phyloP scores from a whole-genome alignment of 1,140 invertebrate species.

The Muscidifurax raptorellus region DNA sequence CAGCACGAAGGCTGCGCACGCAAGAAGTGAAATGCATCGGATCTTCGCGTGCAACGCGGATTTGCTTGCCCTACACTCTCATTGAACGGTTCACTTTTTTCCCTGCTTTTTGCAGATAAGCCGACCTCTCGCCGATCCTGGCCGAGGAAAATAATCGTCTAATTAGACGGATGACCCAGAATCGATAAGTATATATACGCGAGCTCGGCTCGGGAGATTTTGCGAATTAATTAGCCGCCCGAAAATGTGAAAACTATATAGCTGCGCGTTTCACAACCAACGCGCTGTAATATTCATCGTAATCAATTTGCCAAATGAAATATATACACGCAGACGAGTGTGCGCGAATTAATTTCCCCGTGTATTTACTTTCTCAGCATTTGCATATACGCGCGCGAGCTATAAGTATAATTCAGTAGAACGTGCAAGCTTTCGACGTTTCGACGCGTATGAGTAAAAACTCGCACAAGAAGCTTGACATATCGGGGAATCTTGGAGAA shows the following conservation, averaged over 20 bases:
- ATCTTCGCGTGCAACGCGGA: neutral
- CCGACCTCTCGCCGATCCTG: neutral
- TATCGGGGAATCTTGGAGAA: neutral
- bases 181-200: no score
- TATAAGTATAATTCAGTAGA: slow-evolving; percentile 4
- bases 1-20: neutral
- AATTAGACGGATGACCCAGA: slow-evolving; percentile 44
- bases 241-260: neutral
- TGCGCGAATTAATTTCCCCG: slow-evolving; percentile 3
- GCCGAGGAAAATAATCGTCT: neutral
- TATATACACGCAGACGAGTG: neutral
- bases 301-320: slow-evolving; percentile 26
- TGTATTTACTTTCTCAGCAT: slow-evolving; percentile 25
- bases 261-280: neutral
- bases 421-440: neutral
- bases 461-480: neutral
- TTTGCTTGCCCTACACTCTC: slow-evolving; percentile 39
- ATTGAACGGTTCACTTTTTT: slow-evolving; percentile 12
- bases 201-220: no score
- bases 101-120: neutral
- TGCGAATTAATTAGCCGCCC: neutral
- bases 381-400: no score
- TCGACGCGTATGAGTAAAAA: no score
- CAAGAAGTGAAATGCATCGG: slow-evolving; percentile 47
- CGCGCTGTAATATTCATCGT: neutral